phyloP scores from a whole-genome alignment of 2,888 invertebrate genomes.

The Pristionchus arcanus region DNA sequence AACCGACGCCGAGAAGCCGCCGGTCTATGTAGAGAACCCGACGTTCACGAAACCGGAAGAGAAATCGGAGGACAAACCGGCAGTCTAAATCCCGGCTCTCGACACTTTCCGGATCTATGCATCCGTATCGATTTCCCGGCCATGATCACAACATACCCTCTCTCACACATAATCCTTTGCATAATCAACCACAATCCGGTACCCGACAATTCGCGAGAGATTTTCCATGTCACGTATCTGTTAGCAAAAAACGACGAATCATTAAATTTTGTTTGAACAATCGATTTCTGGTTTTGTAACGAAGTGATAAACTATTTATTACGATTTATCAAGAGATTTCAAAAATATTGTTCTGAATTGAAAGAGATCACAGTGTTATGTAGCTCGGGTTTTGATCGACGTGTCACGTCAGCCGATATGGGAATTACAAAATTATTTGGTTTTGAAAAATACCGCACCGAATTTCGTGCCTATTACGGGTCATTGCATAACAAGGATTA shows the following conservation, averaged over 20 bases:
- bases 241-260: background rate
- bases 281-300: background rate
- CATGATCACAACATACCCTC: background rate
- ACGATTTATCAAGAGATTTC: background rate
- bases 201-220: background rate
- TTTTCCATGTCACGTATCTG: conserved; percentile 24
- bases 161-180: background rate
- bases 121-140: conserved; percentile 22
- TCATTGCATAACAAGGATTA: background rate
- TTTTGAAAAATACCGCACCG: background rate
- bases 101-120: background rate
- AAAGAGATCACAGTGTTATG: background rate
- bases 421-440: background rate
- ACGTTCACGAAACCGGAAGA: background rate
- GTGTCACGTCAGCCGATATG: background rate
- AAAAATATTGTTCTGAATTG: background rate
- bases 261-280: background rate
- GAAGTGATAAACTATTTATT: conserved; percentile 3
- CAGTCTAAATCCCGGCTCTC: background rate
- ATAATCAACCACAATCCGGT: conserved; percentile 22
- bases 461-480: background rate
- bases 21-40: conserved; percentile 16
- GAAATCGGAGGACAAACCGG: background rate
- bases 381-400: conserved; percentile 13
- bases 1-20: conserved; percentile 28